A percentile compares a stretch with the other conserved stretches of the same genome.
Evolutionary conservation across 2,888 invertebrate species (phyloP).

Genomic region (Habroteleia sp.): DNA sequence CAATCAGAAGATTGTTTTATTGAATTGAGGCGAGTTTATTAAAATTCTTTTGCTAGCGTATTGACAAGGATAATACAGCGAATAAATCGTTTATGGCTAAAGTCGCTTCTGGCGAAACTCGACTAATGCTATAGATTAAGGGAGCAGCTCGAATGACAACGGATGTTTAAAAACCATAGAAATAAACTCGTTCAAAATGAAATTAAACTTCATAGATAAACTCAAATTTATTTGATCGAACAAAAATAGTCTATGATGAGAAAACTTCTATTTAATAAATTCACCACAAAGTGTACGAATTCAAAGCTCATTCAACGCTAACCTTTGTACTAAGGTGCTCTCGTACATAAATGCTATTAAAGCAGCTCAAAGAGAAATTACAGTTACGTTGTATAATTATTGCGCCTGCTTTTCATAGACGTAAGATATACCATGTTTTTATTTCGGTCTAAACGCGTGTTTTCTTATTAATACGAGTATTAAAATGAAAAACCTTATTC

Average conservation of each 20-base stretch:
- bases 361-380: constrained; percentile 31
- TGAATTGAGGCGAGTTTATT: background rate
- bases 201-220: constrained; percentile 1
- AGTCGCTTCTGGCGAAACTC: constrained; percentile 4
- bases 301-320: constrained; percentile 23
- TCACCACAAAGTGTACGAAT: constrained; percentile 28
- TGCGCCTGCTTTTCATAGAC: constrained; percentile 4
- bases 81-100: constrained; percentile 17
- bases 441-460: no score
- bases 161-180: background rate
- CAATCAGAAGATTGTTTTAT: background rate
- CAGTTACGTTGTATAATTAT: constrained; percentile 28
- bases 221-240: background rate
- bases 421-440: constrained; percentile 2
- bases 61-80: constrained; percentile 9
- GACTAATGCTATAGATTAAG: background rate
- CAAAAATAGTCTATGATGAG: constrained; percentile 11
- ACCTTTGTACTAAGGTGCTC: constrained; percentile 33
- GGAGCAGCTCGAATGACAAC: constrained; percentile 4
- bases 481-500: no score
- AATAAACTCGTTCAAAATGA: background rate
- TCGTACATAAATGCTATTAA: constrained; percentile 45
- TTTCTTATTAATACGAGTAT: no score
- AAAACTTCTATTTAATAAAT: constrained; percentile 42
- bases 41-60: background rate